These are phyloP conservation scores for Drosophila serrata DNA, from an alignment of 1,140 invertebrate species.

Conservation along the genomic window DNA sequence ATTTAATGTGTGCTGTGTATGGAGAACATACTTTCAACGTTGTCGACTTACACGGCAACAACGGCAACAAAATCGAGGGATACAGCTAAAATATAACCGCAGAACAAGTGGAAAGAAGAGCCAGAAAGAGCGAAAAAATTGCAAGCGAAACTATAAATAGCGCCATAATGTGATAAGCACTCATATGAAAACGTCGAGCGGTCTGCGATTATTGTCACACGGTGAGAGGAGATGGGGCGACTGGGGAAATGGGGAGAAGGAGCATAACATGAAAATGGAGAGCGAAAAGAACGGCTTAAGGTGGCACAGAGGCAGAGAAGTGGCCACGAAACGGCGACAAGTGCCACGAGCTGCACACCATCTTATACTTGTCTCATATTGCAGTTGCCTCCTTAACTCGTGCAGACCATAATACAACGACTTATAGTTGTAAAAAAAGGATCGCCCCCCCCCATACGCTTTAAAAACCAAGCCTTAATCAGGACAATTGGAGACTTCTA, in stretches of 20 bases:
- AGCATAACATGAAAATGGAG: conserved; percentile 15
- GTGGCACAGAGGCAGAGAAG: conserved; percentile 6
- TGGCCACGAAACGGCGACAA: conserved; percentile 22
- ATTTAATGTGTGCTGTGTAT: background rate
- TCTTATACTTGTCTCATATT: background rate
- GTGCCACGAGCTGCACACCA: conserved; percentile 20
- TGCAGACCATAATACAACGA: conserved; percentile 32
- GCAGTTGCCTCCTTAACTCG: background rate
- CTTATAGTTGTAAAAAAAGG: conserved; percentile 66
- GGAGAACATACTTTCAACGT: background rate
- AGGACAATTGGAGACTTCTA: background rate
- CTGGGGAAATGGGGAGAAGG: conserved; percentile 7
- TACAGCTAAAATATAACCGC: conserved; percentile 28
- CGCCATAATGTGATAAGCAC: conserved; percentile 74
- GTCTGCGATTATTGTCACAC: conserved; percentile 52
- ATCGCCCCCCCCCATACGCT: conserved; percentile 28
- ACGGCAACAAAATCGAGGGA: conserved; percentile 1
- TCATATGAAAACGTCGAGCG: conserved; percentile 61
- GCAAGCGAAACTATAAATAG: conserved; percentile 76
- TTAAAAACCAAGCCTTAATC: background rate
- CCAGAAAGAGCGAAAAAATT: conserved; percentile 45
- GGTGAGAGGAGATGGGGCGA: conserved; percentile 6
- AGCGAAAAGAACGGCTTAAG: conserved; percentile 12
- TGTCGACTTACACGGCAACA: conserved; percentile 1
- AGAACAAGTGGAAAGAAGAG: conserved; percentile 20